Evolutionary conservation across 1,140 invertebrate species (phyloP).

Genomic region (Cherax destructor): DNA sequence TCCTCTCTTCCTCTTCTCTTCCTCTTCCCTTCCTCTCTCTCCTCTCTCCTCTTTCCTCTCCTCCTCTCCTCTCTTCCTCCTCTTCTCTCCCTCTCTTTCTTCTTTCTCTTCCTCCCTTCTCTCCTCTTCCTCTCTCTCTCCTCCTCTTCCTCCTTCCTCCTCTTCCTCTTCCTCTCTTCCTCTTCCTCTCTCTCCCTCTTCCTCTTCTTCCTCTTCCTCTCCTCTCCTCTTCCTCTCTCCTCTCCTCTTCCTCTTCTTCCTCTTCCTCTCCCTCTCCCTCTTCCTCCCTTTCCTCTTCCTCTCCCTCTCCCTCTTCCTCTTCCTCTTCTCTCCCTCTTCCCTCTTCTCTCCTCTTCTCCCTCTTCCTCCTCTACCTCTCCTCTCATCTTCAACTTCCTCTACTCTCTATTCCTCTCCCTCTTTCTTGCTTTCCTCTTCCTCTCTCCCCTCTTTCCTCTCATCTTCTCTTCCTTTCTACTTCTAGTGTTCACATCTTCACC

Average conservation of each 20-base stretch:
- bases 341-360: conserved; percentile 1
- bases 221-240: background rate
- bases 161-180: background rate
- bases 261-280: background rate
- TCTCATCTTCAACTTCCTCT: no score
- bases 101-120: background rate
- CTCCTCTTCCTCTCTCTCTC: background rate
- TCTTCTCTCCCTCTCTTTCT: background rate
- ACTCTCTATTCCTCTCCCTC: no score
- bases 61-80: background rate
- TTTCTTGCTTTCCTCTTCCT: no score
- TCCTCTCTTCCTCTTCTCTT: background rate
- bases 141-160: background rate
- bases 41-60: background rate
- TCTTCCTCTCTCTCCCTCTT: background rate
- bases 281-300: background rate
- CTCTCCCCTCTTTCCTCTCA: no score
- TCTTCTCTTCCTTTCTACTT: background rate
- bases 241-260: background rate
- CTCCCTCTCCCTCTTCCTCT: background rate
- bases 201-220: background rate
- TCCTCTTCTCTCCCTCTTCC: background rate
- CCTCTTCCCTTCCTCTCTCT: background rate
- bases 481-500: background rate
- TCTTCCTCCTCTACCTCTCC: no score